phyloP scores from a whole-genome alignment of 2,113 vertebrate genomes.

The Potamarius usumacintae region DNA sequence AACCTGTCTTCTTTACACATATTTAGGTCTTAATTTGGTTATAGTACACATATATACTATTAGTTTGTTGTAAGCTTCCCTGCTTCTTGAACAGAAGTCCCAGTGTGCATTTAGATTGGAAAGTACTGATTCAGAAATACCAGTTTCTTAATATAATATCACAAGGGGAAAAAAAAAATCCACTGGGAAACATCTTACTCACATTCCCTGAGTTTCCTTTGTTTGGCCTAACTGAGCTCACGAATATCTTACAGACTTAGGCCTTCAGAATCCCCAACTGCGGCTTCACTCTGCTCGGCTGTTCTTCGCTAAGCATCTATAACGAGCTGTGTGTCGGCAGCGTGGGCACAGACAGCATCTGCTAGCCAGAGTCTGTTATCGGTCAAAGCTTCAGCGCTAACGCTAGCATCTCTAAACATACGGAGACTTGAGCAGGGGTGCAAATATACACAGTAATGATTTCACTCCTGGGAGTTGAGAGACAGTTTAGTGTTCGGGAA shows the following conservation, averaged over 20 bases:
- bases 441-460: constrained; percentile 49
- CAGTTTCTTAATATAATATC: neutral
- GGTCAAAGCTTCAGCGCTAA: constrained; percentile 66
- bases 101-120: neutral
- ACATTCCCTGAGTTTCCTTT: neutral
- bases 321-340: constrained; percentile 31
- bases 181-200: neutral
- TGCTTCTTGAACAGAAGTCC: neutral
- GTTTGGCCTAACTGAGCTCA: neutral
- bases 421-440: constrained; percentile 39
- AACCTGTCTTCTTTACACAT: neutral
- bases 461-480: constrained; percentile 24
- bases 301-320: constrained; percentile 27
- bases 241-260: neutral
- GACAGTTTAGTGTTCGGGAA: constrained; percentile 22
- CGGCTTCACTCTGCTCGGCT: neutral
- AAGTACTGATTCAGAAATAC: neutral
- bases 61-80: neutral
- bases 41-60: neutral
- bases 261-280: neutral
- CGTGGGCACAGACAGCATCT: constrained; percentile 59
- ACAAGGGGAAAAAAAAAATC: neutral
- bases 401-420: constrained; percentile 62
- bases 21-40: neutral
- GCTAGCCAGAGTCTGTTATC: constrained; percentile 66